Percentiles rank a stretch among this genome's conserved stretches.
Conservation (phyloP, 2,797 vertebrate species). For the Taeniopygia guttata region DNA sequence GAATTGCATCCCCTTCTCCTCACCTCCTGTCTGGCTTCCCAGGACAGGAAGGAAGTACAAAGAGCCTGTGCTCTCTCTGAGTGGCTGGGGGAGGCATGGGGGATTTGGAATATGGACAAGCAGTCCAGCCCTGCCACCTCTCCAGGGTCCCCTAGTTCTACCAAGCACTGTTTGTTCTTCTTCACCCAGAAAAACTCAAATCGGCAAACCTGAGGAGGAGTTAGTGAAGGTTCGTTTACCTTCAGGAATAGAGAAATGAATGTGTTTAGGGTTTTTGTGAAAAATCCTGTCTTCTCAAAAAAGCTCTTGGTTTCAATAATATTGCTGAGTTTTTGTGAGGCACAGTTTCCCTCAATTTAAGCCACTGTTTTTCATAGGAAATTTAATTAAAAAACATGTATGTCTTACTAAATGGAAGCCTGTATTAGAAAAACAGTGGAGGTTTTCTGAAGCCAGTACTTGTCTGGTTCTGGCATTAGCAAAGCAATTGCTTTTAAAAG, state of each 20-base stretch:
- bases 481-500: background rate
- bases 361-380: slow-evolving; percentile 36
- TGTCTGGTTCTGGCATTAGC: slow-evolving; percentile 9
- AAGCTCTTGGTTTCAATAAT: background rate
- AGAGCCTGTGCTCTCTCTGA: background rate
- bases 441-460: slow-evolving; percentile 18
- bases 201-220: background rate
- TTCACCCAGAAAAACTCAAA: background rate
- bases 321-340: slow-evolving; percentile 2
- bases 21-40: background rate
- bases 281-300: background rate
- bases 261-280: background rate
- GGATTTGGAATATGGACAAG: fast-evolving
- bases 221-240: background rate
- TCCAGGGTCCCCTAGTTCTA: fast-evolving
- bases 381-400: slow-evolving; percentile 36
- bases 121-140: fast-evolving
- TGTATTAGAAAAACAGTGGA: slow-evolving; percentile 23
- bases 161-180: background rate
- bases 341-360: slow-evolving; percentile 8
- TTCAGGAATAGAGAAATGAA: background rate
- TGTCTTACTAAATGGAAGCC: slow-evolving; percentile 38
- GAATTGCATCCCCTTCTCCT: background rate
- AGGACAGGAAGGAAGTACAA: background rate
- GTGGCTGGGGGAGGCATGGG: background rate